A percentile compares a stretch with the other conserved stretches of the same genome.
Conservation (phyloP, 2,797 vertebrate genomes). For the Manis pentadactyla region DNA sequence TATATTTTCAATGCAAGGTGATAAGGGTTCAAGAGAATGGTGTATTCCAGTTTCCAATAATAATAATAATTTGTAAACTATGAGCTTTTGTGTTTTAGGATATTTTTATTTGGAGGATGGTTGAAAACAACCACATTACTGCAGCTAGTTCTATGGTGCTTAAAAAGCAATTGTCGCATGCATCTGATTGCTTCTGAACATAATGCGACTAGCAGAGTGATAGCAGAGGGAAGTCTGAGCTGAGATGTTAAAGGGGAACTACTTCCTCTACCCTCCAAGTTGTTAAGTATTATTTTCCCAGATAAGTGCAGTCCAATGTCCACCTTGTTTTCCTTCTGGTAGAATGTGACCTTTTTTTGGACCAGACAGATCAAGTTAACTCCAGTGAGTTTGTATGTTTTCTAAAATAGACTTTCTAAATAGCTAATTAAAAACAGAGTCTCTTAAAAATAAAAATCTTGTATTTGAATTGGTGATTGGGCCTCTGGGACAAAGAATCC, state of each 20-base stretch:
- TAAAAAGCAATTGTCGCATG: slow-evolving; percentile 40
- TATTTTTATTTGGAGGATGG: slow-evolving; percentile 66
- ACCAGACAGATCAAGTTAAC: not conserved
- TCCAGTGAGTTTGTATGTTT: not conserved
- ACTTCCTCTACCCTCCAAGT: not conserved
- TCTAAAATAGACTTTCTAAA: slow-evolving; percentile 59
- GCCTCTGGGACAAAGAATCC: slow-evolving; percentile 62
- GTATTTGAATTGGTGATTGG: slow-evolving; percentile 36
- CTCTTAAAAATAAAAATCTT: slow-evolving; percentile 56
- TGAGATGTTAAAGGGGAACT: not conserved
- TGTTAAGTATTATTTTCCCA: slow-evolving; percentile 13
- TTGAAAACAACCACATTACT: slow-evolving; percentile 47
- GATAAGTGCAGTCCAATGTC: not conserved
- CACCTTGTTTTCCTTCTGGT: slow-evolving; percentile 20
- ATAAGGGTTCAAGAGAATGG: not conserved
- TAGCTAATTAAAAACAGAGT: slow-evolving; percentile 58
- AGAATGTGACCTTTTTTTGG: slow-evolving; percentile 46
- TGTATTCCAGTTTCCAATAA: not conserved
- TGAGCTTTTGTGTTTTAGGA: slow-evolving; percentile 22
- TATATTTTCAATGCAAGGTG: not conserved
- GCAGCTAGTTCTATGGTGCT: slow-evolving; percentile 44
- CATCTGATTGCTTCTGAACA: slow-evolving; percentile 54
- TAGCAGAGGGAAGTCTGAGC: not conserved
- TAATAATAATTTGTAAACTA: not conserved
- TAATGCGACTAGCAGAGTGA: not conserved